phyloP scores from a whole-genome alignment of 2,888 invertebrate species.

The Escarpia spicata region DNA sequence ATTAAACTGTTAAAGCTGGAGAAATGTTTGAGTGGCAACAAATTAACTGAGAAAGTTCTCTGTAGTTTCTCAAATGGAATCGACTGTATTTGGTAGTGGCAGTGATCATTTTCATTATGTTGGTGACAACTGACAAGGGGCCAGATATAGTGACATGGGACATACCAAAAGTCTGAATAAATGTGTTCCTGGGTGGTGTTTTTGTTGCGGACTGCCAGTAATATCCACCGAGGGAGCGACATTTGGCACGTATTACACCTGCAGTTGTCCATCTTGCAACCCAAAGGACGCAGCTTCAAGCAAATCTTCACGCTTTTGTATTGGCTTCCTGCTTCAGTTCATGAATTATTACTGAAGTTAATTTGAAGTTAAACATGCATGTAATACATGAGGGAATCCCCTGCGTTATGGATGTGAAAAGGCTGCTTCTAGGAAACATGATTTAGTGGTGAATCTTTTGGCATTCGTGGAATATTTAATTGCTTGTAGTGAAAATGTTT shows the following conservation, averaged over 20 bases:
- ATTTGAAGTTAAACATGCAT: slow-evolving; percentile 13
- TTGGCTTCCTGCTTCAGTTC: not conserved
- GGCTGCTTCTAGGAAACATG: not conserved
- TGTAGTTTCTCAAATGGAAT: too few species aligned
- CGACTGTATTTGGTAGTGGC: too few species aligned
- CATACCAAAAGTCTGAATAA: not conserved
- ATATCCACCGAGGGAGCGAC: not conserved
- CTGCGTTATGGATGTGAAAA: not conserved
- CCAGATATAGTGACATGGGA: not conserved
- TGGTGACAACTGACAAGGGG: not conserved
- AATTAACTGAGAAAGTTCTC: too few species aligned
- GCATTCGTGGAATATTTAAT: not conserved
- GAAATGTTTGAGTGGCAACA: too few species aligned
- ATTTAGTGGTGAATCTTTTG: not conserved
- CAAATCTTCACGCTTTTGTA: not conserved
- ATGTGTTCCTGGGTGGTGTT: not conserved
- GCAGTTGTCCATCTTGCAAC: not conserved
- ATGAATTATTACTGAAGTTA: slow-evolving; percentile 4
- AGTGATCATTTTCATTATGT: too few species aligned
- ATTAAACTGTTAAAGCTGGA: too few species aligned
- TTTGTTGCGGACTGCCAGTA: not conserved
- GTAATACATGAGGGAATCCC: not conserved
- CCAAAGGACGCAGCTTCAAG: not conserved
- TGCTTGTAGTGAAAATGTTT: not conserved
- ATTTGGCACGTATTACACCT: not conserved